A percentile compares a stretch with the other conserved stretches of the same genome.
phyloP scores from a whole-genome alignment of 2,797 vertebrate species.

The Ataeniobius toweri region DNA sequence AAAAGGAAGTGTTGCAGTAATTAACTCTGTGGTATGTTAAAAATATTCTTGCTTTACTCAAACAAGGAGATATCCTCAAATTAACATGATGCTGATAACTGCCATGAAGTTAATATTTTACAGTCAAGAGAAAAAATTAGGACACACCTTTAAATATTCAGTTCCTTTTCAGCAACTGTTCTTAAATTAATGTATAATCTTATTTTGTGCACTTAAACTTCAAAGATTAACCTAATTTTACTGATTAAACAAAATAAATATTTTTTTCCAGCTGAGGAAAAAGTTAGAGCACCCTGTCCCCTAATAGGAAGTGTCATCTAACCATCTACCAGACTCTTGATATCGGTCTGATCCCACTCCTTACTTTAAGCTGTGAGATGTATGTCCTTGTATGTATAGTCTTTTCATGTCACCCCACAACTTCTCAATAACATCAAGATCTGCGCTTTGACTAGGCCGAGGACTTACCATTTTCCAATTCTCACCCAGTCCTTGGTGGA shows the following conservation, averaged over 20 bases:
- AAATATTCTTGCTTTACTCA: background rate
- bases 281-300: too few relatives aligned
- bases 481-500: background rate
- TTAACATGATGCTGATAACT: background rate
- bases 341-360: too few relatives aligned
- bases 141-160: too few relatives aligned
- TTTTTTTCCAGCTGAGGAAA: background rate
- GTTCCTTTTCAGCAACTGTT: background rate
- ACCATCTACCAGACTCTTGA: too few relatives aligned
- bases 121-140: background rate
- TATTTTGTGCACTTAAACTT: background rate
- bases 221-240: background rate
- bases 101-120: background rate
- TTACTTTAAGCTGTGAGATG: too few relatives aligned
- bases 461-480: background rate
- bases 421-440: too few relatives aligned
- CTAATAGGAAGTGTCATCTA: too few relatives aligned
- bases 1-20: background rate
- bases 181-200: background rate
- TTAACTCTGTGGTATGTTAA: background rate
- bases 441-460: background rate
- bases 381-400: too few relatives aligned
- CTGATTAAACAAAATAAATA: background rate
- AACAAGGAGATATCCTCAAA: background rate
- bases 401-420: too few relatives aligned